Conservation (phyloP, 2,888 invertebrate genomes). For the Patella depressa region DNA sequence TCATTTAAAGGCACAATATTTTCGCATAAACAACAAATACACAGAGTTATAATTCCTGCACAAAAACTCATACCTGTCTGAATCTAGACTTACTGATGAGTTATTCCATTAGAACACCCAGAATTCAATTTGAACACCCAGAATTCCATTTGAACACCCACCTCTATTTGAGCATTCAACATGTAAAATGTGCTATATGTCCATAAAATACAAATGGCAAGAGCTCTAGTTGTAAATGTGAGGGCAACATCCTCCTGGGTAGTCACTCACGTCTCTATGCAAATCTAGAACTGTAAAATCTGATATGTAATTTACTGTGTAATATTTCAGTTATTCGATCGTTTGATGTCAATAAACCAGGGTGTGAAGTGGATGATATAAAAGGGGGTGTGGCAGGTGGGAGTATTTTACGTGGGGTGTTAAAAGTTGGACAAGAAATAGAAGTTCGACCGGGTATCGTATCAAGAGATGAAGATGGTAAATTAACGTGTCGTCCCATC, state of each 20-base stretch:
- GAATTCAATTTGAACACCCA: too few species aligned
- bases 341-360: conserved; percentile 99
- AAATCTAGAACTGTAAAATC: not conserved
- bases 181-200: too few species aligned
- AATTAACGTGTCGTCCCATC: conserved; percentile 95
- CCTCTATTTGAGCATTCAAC: too few species aligned
- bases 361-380: conserved; percentile 97
- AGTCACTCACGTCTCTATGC: too few species aligned
- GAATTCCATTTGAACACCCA: too few species aligned
- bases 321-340: conserved; percentile 77
- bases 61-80: too few species aligned
- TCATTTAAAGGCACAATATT: too few species aligned
- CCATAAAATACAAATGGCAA: not conserved
- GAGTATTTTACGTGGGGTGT: conserved; percentile 94
- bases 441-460: conserved; percentile 98
- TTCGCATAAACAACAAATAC: too few species aligned
- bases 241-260: not conserved
- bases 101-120: too few species aligned
- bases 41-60: too few species aligned
- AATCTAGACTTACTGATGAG: too few species aligned
- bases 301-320: not conserved
- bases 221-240: not conserved
- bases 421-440: conserved; percentile 97
- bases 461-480: conserved; percentile 95
- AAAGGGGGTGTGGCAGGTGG: conserved; percentile 99